These are phyloP conservation scores for Monodelphis domestica DNA, from an alignment of 2,797 vertebrate species.

Conservation along the genomic window DNA sequence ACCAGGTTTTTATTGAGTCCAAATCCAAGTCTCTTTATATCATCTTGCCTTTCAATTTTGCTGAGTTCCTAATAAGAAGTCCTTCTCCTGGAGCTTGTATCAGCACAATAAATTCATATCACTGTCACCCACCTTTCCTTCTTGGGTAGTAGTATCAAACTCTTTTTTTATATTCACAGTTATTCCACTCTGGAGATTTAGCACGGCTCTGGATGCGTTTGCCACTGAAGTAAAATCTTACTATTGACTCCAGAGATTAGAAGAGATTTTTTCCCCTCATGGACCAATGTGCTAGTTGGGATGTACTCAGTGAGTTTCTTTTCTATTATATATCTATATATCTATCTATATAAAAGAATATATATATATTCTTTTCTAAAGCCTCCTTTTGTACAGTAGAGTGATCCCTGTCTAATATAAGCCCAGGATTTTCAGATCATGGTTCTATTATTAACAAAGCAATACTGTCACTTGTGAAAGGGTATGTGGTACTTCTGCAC, in stretches of 20 bases:
- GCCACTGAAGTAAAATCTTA: not conserved
- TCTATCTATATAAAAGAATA: too few relatives aligned
- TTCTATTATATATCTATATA: too few relatives aligned
- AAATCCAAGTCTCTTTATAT: not conserved
- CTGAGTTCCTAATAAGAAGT: not conserved
- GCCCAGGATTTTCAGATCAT: conserved; percentile 43
- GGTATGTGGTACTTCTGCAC: conserved; percentile 19
- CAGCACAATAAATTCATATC: not conserved
- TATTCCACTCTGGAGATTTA: not conserved
- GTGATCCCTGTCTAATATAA: conserved; percentile 26
- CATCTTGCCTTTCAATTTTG: not conserved
- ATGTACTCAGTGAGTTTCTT: conserved; percentile 22
- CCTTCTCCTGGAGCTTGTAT: not conserved
- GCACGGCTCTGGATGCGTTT: not conserved
- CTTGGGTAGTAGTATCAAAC: not conserved
- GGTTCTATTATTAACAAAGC: conserved; percentile 30
- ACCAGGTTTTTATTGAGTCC: not conserved
- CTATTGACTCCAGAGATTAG: conserved; percentile 38
- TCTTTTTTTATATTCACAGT: not conserved
- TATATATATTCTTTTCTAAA: conserved; percentile 23
- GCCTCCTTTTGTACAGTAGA: conserved; percentile 7
- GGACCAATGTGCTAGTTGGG: not conserved
- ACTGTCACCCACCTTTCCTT: not conserved
- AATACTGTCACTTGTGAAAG: conserved; percentile 29
- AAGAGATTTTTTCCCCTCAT: conserved; percentile 11